Percentiles rank a stretch among this genome's conserved stretches.
Evolutionary conservation across 1,140 invertebrate genomes (phyloP).

Genomic region (Sycobia sp.): DNA sequence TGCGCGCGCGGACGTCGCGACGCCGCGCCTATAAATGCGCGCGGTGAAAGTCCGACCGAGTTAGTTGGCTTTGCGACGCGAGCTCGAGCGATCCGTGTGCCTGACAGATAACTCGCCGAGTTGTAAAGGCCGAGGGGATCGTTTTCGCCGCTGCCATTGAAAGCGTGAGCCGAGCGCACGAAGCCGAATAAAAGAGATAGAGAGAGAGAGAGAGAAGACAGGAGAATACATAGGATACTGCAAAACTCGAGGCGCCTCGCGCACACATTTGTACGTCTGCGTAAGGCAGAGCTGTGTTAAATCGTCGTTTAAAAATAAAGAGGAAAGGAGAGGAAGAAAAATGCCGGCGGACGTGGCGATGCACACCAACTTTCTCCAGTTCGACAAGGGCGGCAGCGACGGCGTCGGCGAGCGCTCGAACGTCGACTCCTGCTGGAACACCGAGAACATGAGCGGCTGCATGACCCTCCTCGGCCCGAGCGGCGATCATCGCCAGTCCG

Average conservation of each 20-base stretch:
- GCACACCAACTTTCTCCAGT: slow-evolving; percentile 51
- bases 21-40: slow-evolving; percentile 40
- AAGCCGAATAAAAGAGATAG: neutral
- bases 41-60: slow-evolving; percentile 37
- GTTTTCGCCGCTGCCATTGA: neutral
- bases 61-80: slow-evolving; percentile 30
- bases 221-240: neutral
- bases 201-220: too few species aligned
- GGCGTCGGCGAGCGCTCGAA: slow-evolving; percentile 47
- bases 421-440: slow-evolving; percentile 61
- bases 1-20: neutral
- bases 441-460: slow-evolving; percentile 69
- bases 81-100: neutral
- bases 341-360: slow-evolving; percentile 61
- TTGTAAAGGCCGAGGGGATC: too few species aligned
- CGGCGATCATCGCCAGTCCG: slow-evolving; percentile 65
- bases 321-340: slow-evolving; percentile 26
- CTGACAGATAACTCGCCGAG: too few species aligned
- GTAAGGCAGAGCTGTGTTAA: neutral
- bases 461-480: slow-evolving; percentile 66
- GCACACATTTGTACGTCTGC: too few species aligned
- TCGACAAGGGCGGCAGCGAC: slow-evolving; percentile 47
- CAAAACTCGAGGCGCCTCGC: too few species aligned
- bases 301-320: neutral
- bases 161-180: neutral